These are phyloP conservation scores for Eupithecia exiguata DNA, from an alignment of 2,888 invertebrate species.

Conservation along the genomic window DNA sequence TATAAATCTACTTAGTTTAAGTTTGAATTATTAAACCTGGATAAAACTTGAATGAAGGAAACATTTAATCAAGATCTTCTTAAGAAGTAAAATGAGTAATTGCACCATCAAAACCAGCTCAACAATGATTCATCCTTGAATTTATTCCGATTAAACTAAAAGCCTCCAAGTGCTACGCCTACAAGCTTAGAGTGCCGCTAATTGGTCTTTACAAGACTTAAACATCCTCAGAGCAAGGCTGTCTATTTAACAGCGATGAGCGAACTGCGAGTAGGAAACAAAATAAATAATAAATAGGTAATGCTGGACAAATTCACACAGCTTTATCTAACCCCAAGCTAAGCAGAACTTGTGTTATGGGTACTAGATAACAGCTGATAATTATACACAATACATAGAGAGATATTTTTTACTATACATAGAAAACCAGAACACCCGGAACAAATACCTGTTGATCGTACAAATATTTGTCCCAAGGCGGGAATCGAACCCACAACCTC, in stretches of 20 bases:
- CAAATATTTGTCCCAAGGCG: too few relatives aligned
- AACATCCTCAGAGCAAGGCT: conserved; percentile 4
- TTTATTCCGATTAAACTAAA: conserved; percentile 19
- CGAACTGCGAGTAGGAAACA: not conserved
- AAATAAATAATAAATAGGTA: too few relatives aligned
- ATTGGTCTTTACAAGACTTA: conserved; percentile 13
- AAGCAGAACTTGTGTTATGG: too few relatives aligned
- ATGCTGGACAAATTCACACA: too few relatives aligned
- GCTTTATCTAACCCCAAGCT: too few relatives aligned
- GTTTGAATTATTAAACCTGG: not conserved
- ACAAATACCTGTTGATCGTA: too few relatives aligned
- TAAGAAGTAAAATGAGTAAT: not conserved
- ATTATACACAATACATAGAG: too few relatives aligned
- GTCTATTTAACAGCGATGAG: not conserved
- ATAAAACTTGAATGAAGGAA: not conserved
- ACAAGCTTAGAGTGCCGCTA: conserved; percentile 13
- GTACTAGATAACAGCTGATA: too few relatives aligned
- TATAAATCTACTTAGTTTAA: too few relatives aligned
- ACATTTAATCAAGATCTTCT: not conserved
- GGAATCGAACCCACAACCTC: too few relatives aligned
- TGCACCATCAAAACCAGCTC: conserved; percentile 9
- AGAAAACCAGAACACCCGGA: too few relatives aligned
- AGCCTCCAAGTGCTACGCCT: conserved; percentile 9
- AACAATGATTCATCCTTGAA: conserved; percentile 8
- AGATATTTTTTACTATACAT: too few relatives aligned